Evolutionary conservation across 23 tunicate genomes (phyloP), one percentile per base, ranked within the genome.

Genomic region (Phallusia fumigata): DNA sequence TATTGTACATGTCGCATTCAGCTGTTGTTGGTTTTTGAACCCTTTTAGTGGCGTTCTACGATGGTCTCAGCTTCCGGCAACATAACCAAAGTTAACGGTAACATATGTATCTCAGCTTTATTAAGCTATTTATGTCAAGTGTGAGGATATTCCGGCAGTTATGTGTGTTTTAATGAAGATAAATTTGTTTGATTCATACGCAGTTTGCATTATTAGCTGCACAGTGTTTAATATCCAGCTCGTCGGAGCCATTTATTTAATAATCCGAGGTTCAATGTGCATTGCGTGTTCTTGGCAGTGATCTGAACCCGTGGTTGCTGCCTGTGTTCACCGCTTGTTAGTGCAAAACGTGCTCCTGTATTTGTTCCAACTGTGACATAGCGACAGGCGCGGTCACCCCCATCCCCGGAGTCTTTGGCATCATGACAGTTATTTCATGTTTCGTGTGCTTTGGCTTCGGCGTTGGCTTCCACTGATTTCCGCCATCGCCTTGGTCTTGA

Each of bases 381-480:
- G 47, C 5, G 16, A 86, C n/a, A 31, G 90, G 84, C 1, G 45
- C 11, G 73, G 84, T 22, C 65, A 79, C 40, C 6, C 35, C 31
- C 22, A 87, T 87, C 0, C 91, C 91, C 0, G 91, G 84, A 1
- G 91, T 87, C 45, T 87, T 87, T 0, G 91, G 91, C 91, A 87
- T 87, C 64, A 87, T 65, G 0, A 87, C 82, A 12, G 91, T 87
- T 32, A 87, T 30, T 13, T 75, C 84, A 45, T 85, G 74, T 65
- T 69, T 85, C 3, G 81, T 34, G 45, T 49, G 64, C 31, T 73
- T 86, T 33, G 69, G 69, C 28, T 58, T 58, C 36, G 69, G 69
- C 13, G 26, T 58, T 40, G 69, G 22, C 8, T 81, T 31, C 86
- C 79, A 83, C 10, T 74, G 79, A 6, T 77, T 58, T 22, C 15